A percentile compares a stretch with the other conserved stretches of the same genome.
Conservation (phyloP, 2,888 invertebrate genomes). For the Caenorhabditis becei region DNA sequence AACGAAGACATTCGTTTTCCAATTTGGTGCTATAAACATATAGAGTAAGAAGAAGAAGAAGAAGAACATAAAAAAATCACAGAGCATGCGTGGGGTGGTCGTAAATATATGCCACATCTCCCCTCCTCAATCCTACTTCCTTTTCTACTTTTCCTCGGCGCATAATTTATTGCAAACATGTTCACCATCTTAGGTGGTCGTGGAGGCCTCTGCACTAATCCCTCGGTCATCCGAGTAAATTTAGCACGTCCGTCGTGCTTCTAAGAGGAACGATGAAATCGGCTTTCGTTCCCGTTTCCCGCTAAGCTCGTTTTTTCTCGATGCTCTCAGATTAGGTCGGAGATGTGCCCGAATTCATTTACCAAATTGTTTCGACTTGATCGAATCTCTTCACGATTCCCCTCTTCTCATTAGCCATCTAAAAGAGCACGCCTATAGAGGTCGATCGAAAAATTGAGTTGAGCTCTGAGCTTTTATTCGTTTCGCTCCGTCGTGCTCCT, state of each 20-base stretch:
- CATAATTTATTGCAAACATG: slow-evolving; percentile 14
- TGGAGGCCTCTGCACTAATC: slow-evolving; percentile 5
- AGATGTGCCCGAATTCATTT: slow-evolving; percentile 7
- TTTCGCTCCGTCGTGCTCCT: neutral
- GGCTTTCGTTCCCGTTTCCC: slow-evolving; percentile 1
- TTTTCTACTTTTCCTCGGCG: neutral
- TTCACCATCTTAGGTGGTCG: slow-evolving; percentile 4
- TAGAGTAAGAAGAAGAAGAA: slow-evolving; percentile 3
- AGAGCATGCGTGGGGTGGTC: neutral
- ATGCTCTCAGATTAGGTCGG: neutral
- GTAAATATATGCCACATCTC: slow-evolving; percentile 16
- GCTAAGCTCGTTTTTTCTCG: neutral
- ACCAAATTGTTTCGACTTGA: slow-evolving; percentile 11
- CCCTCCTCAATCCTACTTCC: slow-evolving; percentile 1
- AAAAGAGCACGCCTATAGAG: slow-evolving; percentile 11
- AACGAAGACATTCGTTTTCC: slow-evolving; percentile 27
- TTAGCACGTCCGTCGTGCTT: neutral
- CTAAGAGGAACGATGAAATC: slow-evolving; percentile 6
- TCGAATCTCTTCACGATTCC: slow-evolving; percentile 15
- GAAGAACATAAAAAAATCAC: neutral
- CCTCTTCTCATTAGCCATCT: slow-evolving; percentile 7
- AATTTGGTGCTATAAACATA: slow-evolving; percentile 45
- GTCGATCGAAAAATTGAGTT: slow-evolving; percentile 16
- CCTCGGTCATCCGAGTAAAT: neutral
- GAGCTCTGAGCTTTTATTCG: slow-evolving; percentile 25